A percentile compares a stretch with the other conserved stretches of the same genome.
phyloP scores from a whole-genome alignment of 2,888 invertebrate genomes.

The Agriotes lineatus region DNA sequence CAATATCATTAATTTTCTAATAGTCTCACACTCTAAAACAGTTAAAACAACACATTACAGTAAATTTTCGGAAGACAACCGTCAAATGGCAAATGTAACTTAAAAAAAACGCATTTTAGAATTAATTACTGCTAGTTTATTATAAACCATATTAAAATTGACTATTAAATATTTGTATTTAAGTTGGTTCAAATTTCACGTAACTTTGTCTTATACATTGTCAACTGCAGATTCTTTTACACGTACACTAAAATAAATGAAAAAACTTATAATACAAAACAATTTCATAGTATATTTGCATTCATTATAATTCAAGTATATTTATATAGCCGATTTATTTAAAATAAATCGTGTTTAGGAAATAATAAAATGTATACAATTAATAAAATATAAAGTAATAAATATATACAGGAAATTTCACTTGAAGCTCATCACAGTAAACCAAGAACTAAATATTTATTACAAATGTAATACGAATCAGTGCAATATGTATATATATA shows the following conservation, averaged over 20 bases:
- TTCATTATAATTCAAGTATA: constrained; percentile 63
- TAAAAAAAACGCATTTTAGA: constrained; percentile 13
- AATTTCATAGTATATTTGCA: constrained; percentile 62
- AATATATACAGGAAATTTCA: constrained; percentile 65
- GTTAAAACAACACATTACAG: too few relatives aligned
- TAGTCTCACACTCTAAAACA: too few relatives aligned
- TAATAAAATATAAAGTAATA: constrained; percentile 59
- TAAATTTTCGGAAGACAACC: too few relatives aligned
- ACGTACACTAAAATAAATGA: constrained; percentile 20
- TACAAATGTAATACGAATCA: constrained; percentile 42
- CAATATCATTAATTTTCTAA: too few relatives aligned
- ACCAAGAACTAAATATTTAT: constrained; percentile 63
- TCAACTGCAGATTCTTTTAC: background rate
- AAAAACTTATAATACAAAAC: constrained; percentile 58
- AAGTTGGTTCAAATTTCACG: constrained; percentile 16
- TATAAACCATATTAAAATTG: constrained; percentile 65
- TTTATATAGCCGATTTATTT: constrained; percentile 63
- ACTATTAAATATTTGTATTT: constrained; percentile 51
- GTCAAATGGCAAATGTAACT: too few relatives aligned
- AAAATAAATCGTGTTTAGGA: constrained; percentile 59
- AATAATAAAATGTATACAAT: constrained; percentile 55
- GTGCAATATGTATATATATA: constrained; percentile 35
- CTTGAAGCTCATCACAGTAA: constrained; percentile 67
- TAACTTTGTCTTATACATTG: constrained; percentile 7
- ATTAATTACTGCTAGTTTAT: constrained; percentile 62